Percentiles rank a stretch among this genome's conserved stretches.
Conservation (phyloP, 2,797 vertebrate genomes). For the Fundulus diaphanus region DNA sequence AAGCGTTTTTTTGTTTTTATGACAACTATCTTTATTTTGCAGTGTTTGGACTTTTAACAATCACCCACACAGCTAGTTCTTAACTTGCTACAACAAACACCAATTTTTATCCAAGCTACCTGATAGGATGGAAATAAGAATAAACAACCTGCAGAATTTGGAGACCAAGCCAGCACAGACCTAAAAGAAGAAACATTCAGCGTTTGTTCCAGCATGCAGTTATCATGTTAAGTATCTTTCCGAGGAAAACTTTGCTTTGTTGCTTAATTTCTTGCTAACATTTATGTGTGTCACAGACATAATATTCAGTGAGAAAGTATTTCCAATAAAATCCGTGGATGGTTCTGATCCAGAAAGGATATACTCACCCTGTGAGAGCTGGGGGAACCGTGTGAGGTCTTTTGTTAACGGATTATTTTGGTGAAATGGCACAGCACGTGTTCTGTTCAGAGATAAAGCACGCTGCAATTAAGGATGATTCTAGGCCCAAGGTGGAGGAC, state of each 20-base stretch:
- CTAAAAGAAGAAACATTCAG: constrained; percentile 5
- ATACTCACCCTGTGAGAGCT: constrained; percentile 15
- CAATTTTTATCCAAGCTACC: not conserved
- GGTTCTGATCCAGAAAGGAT: constrained; percentile 24
- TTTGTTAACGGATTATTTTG: constrained; percentile 19
- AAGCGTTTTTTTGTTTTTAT: not conserved
- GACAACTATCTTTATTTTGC: not conserved
- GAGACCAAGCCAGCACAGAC: constrained; percentile 1
- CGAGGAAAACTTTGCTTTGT: constrained; percentile 16
- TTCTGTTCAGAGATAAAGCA: constrained; percentile 16
- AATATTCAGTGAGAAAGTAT: constrained; percentile 41
- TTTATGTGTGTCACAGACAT: constrained; percentile 26
- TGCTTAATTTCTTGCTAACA: constrained; percentile 32
- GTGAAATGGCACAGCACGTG: constrained; percentile 12
- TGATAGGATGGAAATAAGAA: constrained; percentile 1
- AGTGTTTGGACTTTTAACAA: not conserved
- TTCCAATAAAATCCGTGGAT: constrained; percentile 5
- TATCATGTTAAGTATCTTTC: constrained; percentile 34
- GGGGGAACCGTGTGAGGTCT: constrained; percentile 29
- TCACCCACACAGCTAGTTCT: not conserved
- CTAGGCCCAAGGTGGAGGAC: constrained; percentile 15
- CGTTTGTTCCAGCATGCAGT: constrained; percentile 22
- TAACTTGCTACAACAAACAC: not conserved
- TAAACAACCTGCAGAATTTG: constrained; percentile 15
- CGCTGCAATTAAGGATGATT: constrained; percentile 16